These are phyloP conservation scores for Leptinotarsa rubiginosa DNA, from an alignment of 2,888 invertebrate species.

Conservation along the genomic window DNA sequence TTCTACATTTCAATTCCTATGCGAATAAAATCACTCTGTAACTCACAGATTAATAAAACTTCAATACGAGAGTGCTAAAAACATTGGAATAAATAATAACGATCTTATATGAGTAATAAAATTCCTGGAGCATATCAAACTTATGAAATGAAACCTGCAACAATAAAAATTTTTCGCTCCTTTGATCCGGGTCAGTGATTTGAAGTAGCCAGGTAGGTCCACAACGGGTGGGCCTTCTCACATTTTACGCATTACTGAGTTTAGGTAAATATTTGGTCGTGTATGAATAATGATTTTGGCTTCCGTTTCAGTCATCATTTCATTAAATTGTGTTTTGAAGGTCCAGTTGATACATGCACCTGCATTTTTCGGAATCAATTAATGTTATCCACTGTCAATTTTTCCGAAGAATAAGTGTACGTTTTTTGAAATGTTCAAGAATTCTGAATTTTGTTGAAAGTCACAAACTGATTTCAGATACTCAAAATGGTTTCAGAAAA, in stretches of 20 bases:
- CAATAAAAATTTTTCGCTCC: conserved; percentile 1
- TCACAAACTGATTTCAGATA: too few species aligned
- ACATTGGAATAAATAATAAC: neutral
- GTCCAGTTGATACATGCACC: too few species aligned
- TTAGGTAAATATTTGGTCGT: conserved; percentile 60
- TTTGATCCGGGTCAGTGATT: neutral
- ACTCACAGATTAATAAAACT: too few species aligned
- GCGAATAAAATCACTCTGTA: too few species aligned
- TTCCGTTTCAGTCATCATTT: conserved; percentile 53
- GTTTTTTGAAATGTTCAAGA: too few species aligned
- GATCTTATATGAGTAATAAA: neutral
- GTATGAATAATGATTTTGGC: conserved; percentile 58
- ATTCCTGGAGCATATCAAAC: neutral
- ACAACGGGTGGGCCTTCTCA: conserved; percentile 37
- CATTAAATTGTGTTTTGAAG: neutral
- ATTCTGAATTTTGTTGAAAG: too few species aligned
- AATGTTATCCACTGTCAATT: neutral
- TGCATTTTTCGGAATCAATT: too few species aligned
- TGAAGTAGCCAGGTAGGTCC: conserved; percentile 23
- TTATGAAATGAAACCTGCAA: neutral
- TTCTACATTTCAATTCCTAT: too few species aligned
- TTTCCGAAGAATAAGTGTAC: neutral
- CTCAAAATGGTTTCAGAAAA: too few species aligned
- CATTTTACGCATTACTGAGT: conserved; percentile 52
- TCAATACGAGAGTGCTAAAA: neutral